Conservation (phyloP, 2,888 invertebrate species). For the Boloria euphrosyne region DNA sequence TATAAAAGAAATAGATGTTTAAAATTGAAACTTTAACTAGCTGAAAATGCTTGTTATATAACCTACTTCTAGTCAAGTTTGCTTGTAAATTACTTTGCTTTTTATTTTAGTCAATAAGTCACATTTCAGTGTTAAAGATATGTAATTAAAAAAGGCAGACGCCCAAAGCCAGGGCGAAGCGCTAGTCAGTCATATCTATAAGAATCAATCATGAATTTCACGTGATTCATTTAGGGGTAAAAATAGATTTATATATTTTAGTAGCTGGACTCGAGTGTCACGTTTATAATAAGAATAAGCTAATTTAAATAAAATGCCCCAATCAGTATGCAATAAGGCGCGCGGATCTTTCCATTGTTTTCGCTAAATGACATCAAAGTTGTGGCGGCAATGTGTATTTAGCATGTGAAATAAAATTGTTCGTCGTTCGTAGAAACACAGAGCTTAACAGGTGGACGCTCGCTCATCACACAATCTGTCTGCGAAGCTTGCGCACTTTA, state of each 20-base stretch:
- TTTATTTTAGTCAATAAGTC: too few relatives aligned
- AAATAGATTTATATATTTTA: slow-evolving; percentile 78
- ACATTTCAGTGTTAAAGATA: too few relatives aligned
- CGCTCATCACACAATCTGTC: slow-evolving; percentile 42
- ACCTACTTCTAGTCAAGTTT: too few relatives aligned
- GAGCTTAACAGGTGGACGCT: slow-evolving; percentile 48
- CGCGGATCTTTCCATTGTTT: slow-evolving; percentile 78
- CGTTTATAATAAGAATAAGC: slow-evolving; percentile 76
- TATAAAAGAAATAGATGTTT: too few relatives aligned
- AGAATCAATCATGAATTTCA: slow-evolving; percentile 61
- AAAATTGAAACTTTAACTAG: too few relatives aligned
- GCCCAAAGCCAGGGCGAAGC: too few relatives aligned
- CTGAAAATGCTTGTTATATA: too few relatives aligned
- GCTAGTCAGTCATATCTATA: slow-evolving; percentile 45
- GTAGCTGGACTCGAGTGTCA: slow-evolving; percentile 64
- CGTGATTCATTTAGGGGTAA: slow-evolving; percentile 75
- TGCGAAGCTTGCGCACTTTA: slow-evolving; percentile 8
- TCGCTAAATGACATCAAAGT: slow-evolving; percentile 82
- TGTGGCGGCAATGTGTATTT: slow-evolving; percentile 70
- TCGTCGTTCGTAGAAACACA: slow-evolving; percentile 63
- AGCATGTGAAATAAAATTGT: slow-evolving; percentile 74
- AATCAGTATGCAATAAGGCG: slow-evolving; percentile 70
- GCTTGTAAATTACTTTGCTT: too few relatives aligned
- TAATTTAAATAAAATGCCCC: slow-evolving; percentile 74
- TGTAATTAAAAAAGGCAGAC: too few relatives aligned